Evolutionary conservation across 1,140 invertebrate genomes (phyloP), one percentile per base, ranked within the genome.

Genomic region (Linepithema humile): DNA sequence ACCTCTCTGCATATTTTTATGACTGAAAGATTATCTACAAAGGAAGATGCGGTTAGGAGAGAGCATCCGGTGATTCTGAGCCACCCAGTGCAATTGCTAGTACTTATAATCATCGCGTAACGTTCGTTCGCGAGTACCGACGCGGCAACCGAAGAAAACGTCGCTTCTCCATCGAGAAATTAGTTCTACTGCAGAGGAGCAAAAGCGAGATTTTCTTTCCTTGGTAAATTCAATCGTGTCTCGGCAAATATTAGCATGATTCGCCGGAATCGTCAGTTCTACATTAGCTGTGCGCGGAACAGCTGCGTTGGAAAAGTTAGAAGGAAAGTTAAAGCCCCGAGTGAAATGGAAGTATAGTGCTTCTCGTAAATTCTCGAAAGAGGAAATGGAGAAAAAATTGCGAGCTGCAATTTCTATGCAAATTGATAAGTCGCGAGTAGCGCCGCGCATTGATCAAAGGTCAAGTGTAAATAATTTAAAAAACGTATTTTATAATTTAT

Each of bases 131-230:
- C 35, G 12, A 85, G 55, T 17, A 82, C 12, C 40, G 40, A 32
- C 38, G n/a, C 4, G 17, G 6, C 23, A 55, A 26, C 75, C 74
- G 26, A 50, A 75, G 78, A 86, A 82, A 86, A 55, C 50, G 23
- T 59, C 26, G 45, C 57, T 80, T 80, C 75, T 70, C 69, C 45
- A 45, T 20, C 75, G 64, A 80, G 26, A 80, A 80, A 69, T 80
- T 55, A 80, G 50, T 70, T 80, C 38, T 50, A 10, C 55, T 17
- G 64, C n/a, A n/a, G 12, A 69, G 35, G 29, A 48, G 12, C 23
- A 43, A 43, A 35, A 40, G 38, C 64, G 23, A 40, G 64, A 7
- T 32, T 80, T 70, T 1, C 62, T n/a, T 40, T 26, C 55, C 17
- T 35, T 29, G 23, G 64, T 32, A 20, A 55, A 70, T 53, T 38